Evolutionary conservation across 64 coral and sea anemone genomes (phyloP).

Genomic region (Dendronephthya gigantea): DNA sequence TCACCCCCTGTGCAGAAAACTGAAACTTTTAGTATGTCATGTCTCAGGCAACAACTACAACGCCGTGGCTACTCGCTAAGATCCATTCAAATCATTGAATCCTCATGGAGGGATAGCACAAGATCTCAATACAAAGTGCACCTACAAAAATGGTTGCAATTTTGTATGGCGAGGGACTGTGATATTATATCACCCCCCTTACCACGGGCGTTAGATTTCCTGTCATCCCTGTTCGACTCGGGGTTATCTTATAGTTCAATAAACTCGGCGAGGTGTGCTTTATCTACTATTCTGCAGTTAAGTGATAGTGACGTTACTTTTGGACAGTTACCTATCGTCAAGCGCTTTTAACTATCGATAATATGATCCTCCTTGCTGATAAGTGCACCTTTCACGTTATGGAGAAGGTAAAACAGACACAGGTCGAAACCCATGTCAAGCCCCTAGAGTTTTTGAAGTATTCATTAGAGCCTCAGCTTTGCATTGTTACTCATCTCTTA

Average conservation of each 20-base stretch:
- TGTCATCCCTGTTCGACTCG: constrained; percentile 19
- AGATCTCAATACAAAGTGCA: constrained; percentile 18
- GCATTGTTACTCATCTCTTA: constrained; percentile 19
- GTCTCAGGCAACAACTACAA: constrained; percentile 32
- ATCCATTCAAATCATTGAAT: constrained; percentile 21
- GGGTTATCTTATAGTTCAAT: constrained; percentile 41
- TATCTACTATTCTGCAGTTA: constrained; percentile 38
- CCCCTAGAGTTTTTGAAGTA: constrained; percentile 28
- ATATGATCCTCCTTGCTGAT: constrained; percentile 19
- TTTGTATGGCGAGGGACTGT: constrained; percentile 19
- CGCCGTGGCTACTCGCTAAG: not conserved
- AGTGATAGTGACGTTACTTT: not conserved
- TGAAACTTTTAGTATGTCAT: constrained; percentile 21
- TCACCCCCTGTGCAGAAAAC: constrained; percentile 31
- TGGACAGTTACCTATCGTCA: constrained; percentile 43
- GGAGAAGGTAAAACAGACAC: constrained; percentile 40
- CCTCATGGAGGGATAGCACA: too few species aligned
- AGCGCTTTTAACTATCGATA: constrained; percentile 8
- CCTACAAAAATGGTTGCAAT: constrained; percentile 29
- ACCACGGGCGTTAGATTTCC: constrained; percentile 25
- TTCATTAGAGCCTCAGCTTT: constrained; percentile 22
- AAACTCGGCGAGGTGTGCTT: constrained; percentile 31
- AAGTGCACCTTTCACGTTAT: constrained; percentile 24
- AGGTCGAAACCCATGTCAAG: constrained; percentile 12
- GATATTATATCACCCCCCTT: constrained; percentile 24